A percentile compares a stretch with the other conserved stretches of the same genome.
Conservation (phyloP, 2,113 vertebrate species). For the Hippocampus abdominalis region DNA sequence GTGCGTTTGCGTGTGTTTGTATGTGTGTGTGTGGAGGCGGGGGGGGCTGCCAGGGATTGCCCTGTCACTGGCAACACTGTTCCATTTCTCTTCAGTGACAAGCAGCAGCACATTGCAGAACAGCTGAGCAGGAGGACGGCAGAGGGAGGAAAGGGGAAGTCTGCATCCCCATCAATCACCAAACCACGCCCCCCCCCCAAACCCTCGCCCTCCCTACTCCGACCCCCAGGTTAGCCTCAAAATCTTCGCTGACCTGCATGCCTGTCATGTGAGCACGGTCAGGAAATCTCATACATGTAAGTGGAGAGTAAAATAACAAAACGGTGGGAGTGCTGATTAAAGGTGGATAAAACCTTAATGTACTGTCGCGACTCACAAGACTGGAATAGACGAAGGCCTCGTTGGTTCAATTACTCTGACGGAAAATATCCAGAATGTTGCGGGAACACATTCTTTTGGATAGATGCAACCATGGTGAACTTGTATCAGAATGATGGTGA, state of each 20-base stretch:
- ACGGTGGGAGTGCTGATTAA: slow-evolving; percentile 19
- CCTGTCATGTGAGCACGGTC: slow-evolving; percentile 41
- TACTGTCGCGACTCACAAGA: neutral
- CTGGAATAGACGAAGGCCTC: neutral
- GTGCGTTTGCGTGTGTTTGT: slow-evolving; percentile 3
- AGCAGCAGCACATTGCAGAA: slow-evolving; percentile 87
- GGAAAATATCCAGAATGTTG: neutral
- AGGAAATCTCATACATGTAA: slow-evolving; percentile 54
- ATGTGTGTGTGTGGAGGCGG: slow-evolving; percentile 11
- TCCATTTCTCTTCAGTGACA: slow-evolving; percentile 76
- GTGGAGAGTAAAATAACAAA: slow-evolving; percentile 50
- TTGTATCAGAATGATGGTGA: neutral
- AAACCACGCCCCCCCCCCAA: neutral
- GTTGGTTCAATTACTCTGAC: neutral
- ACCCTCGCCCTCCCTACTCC: neutral
- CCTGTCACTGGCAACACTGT: slow-evolving; percentile 53
- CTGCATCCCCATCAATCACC: slow-evolving; percentile 32
- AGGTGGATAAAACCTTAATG: slow-evolving; percentile 20
- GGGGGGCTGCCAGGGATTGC: slow-evolving; percentile 28
- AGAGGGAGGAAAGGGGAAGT: slow-evolving; percentile 17
- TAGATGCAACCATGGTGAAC: neutral
- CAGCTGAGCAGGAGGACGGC: slow-evolving; percentile 76
- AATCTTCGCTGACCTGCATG: slow-evolving; percentile 52
- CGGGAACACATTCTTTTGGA: neutral
- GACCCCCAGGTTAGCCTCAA: slow-evolving; percentile 52